These are phyloP conservation scores for Coenonympha glycerion DNA, from an alignment of 2,888 invertebrate genomes.

Conservation along the genomic window DNA sequence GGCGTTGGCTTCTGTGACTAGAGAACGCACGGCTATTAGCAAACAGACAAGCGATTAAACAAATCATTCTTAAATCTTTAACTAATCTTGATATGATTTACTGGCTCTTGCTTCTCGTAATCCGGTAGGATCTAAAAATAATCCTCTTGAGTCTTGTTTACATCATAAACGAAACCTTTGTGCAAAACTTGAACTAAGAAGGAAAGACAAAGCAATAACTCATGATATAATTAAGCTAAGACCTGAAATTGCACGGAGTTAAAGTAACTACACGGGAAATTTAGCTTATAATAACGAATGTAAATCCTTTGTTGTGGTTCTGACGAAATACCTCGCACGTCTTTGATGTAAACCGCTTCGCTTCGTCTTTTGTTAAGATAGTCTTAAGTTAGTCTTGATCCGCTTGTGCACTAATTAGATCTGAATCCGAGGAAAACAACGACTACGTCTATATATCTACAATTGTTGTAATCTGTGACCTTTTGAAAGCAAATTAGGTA, in stretches of 20 bases:
- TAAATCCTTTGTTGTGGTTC: constrained; percentile 1
- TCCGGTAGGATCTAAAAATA: too few species aligned
- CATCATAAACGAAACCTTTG: not conserved
- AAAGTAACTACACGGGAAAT: not conserved
- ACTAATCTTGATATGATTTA: too few species aligned
- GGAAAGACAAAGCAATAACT: not conserved
- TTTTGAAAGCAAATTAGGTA: too few species aligned
- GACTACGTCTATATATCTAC: too few species aligned
- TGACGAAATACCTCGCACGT: constrained; percentile 2
- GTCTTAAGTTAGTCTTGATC: not conserved
- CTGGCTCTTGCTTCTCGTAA: too few species aligned
- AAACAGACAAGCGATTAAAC: too few species aligned
- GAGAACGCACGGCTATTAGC: too few species aligned
- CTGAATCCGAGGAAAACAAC: too few species aligned
- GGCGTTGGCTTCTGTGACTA: too few species aligned
- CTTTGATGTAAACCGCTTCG: not conserved
- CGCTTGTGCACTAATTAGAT: not conserved
- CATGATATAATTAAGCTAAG: constrained; percentile 3
- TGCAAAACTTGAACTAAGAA: not conserved
- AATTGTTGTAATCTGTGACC: too few species aligned
- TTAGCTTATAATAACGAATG: constrained; percentile 1
- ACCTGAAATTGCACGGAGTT: constrained; percentile 2
- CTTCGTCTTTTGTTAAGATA: not conserved
- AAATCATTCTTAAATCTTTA: too few species aligned
- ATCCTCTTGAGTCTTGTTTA: too few species aligned